Percentiles rank a stretch among this genome's conserved stretches.
Evolutionary conservation across 2,888 invertebrate species (phyloP).

Genomic region (Oxytorus armatus): DNA sequence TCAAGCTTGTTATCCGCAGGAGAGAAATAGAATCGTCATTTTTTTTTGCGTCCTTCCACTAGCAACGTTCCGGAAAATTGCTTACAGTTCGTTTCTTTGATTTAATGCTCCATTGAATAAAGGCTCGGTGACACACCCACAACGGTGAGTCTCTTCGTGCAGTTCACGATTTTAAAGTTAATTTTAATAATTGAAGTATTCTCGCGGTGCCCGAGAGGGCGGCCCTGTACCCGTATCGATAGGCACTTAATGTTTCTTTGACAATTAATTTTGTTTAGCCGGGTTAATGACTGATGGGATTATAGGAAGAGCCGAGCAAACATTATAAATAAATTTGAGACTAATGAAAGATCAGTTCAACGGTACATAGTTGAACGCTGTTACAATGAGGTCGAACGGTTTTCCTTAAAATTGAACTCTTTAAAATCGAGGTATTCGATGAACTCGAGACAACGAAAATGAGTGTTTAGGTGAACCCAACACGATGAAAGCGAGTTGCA

Average conservation of each 20-base stretch:
- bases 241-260: slow-evolving; percentile 52
- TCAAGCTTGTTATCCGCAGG: slow-evolving; percentile 29
- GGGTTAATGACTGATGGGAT: slow-evolving; percentile 12
- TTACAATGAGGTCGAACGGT: slow-evolving; percentile 19
- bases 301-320: slow-evolving; percentile 20
- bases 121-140: neutral
- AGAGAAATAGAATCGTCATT: slow-evolving; percentile 18
- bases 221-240: neutral
- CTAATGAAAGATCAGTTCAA: slow-evolving; percentile 22
- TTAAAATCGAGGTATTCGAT: too few species aligned
- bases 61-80: slow-evolving; percentile 53
- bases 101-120: slow-evolving; percentile 1
- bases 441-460: too few species aligned
- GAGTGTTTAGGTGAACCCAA: too few species aligned
- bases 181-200: slow-evolving; percentile 41
- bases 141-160: slow-evolving; percentile 8
- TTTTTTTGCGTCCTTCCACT: slow-evolving; percentile 22
- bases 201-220: slow-evolving; percentile 1
- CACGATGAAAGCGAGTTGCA: too few species aligned
- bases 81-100: slow-evolving; percentile 7
- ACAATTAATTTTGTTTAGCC: slow-evolving; percentile 52
- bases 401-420: too few species aligned
- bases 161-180: slow-evolving; percentile 18
- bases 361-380: slow-evolving; percentile 9
- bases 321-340: slow-evolving; percentile 26